Conservation (phyloP, 1,140 invertebrate genomes). For the Ceratosolen solmsi region DNA sequence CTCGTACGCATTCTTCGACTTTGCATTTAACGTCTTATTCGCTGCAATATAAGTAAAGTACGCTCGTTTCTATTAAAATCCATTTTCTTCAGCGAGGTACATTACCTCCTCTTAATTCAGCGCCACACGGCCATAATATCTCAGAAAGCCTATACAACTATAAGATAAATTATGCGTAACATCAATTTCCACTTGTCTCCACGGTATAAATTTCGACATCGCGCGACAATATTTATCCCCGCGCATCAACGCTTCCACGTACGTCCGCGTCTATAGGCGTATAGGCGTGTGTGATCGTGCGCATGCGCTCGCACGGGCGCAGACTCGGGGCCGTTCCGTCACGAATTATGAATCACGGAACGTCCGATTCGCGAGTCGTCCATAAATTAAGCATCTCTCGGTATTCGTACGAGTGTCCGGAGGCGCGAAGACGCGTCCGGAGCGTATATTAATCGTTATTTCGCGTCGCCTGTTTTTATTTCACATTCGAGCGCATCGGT, state of each 20-base stretch:
- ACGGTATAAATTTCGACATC: conserved; percentile 11
- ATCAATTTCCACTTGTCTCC: conserved; percentile 25
- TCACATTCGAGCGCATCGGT: background rate
- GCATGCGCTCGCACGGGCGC: background rate
- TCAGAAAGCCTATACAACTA: background rate
- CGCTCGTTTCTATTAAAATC: conserved; percentile 9
- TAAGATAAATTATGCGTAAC: conserved; percentile 17
- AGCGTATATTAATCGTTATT: conserved; percentile 26
- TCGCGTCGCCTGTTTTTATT: conserved; percentile 17
- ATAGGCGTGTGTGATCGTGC: background rate
- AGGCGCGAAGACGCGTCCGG: conserved; percentile 2
- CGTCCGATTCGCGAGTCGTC: background rate
- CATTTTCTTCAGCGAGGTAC: background rate
- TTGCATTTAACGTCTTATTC: background rate
- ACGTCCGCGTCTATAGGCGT: too few relatives aligned
- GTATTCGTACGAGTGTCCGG: background rate
- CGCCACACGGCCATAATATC: background rate
- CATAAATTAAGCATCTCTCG: conserved; percentile 3
- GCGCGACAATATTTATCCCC: conserved; percentile 6
- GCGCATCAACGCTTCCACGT: conserved; percentile 3
- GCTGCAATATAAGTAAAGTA: background rate
- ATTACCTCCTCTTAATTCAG: background rate
- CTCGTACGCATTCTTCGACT: too few relatives aligned
- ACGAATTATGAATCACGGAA: conserved; percentile 8
- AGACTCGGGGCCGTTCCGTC: background rate